These are phyloP conservation scores for Tenodera sinensis DNA, from an alignment of 2,888 invertebrate genomes.

Conservation along the genomic window DNA sequence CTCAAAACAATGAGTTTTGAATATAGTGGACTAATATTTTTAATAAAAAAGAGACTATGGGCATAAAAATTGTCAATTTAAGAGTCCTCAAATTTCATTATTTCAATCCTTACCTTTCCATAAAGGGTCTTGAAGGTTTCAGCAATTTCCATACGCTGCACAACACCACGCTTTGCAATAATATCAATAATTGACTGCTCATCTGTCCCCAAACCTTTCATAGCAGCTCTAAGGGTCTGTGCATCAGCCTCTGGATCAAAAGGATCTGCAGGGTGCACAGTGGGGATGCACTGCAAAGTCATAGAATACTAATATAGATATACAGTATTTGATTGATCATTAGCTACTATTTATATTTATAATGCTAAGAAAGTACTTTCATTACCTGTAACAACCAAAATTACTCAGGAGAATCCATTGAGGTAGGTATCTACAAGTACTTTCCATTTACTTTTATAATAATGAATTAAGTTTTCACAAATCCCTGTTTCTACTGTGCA, in stretches of 20 bases:
- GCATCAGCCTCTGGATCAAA: slow-evolving; percentile 43
- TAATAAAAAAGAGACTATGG: too few species aligned
- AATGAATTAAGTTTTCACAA: too few species aligned
- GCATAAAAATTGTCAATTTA: too few species aligned
- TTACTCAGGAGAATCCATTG: too few species aligned
- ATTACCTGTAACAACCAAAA: too few species aligned
- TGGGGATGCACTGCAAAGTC: slow-evolving; percentile 35
- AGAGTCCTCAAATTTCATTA: too few species aligned
- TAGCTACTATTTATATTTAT: not conserved
- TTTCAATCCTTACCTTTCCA: slow-evolving; percentile 46
- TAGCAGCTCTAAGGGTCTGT: slow-evolving; percentile 42
- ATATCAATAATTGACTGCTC: slow-evolving; percentile 51
- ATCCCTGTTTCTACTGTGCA: too few species aligned
- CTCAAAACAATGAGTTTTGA: too few species aligned
- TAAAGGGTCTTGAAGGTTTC: slow-evolving; percentile 51
- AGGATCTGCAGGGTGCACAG: slow-evolving; percentile 38
- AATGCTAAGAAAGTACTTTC: not conserved
- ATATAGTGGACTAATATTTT: too few species aligned
- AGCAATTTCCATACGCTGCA: slow-evolving; percentile 51
- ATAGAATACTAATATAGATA: not conserved
- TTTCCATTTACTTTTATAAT: too few species aligned
- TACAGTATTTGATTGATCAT: too few species aligned
- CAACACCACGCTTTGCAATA: slow-evolving; percentile 49
- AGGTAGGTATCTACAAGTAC: too few species aligned
- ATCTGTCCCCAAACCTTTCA: slow-evolving; percentile 49